Evolutionary conservation across 2,797 vertebrate species (phyloP), one percentile per base, ranked within the genome.

Genomic region (Schizopygopsis malacanthus): DNA sequence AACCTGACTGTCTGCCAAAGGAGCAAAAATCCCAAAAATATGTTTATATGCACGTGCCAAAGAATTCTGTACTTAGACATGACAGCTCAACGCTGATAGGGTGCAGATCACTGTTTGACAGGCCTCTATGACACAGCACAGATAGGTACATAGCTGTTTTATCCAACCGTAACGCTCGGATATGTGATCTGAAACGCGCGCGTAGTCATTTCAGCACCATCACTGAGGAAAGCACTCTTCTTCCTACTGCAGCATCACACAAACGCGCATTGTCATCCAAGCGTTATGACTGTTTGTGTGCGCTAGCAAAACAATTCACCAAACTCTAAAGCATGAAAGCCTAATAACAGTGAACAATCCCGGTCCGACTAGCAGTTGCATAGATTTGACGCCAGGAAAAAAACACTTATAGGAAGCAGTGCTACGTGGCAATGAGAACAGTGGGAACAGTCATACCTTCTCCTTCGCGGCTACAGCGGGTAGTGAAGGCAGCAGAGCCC

Each of bases 381-480:
- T 8, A 25, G 33, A 28, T 12, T 6, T 70, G 69, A 67, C 86
- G 81, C 56, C 85, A 70, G 41, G 52, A 85, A 37, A 82, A 75
- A 61, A 70, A 52, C 43, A 37, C 25, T 22, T 78, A 70, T 28
- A 71, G 54, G 69, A 61, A 70, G 25, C 77, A 22, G 41, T 45
- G 20, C 33, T 52, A 83, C 75, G 76, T 78, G 43, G 83, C 75
- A 78, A 20, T n/a, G 76, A 77, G 84, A 76, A 76, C 13, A 67
- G 89, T 71, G 72, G 63, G 41, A 20, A 45, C 79, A 3, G 81
- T 52, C 90, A 82, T 93, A 96, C 95, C 95, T 93, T 93, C 75
- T 96, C 95, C 87, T 95, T 95, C 33, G 95, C 95, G 69, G 90
- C 88, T 2, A 95, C 94, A 2, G 91, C 92, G 13, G 93, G 93